Evolutionary conservation across 2,888 invertebrate genomes (phyloP), one percentile per base, ranked within the genome.

Genomic region (Mythimna vitellina): DNA sequence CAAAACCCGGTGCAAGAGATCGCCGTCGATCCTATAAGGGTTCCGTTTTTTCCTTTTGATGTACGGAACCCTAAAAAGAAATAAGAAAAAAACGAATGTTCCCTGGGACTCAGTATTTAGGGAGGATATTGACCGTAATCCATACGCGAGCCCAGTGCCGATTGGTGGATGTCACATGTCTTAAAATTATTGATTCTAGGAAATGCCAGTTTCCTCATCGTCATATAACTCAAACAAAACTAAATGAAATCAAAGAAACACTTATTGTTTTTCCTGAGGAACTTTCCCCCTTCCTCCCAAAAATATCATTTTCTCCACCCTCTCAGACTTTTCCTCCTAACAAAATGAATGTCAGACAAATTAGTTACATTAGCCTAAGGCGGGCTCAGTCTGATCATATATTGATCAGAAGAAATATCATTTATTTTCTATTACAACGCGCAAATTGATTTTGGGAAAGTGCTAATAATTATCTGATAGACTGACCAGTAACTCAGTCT

Each of bases 341-440:
- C 35, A 38, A 17, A 20, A 65, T 65, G 58, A 79, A 79, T 65
- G 38, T 9, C 49, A 25, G 57, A 78, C 35, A 78, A 75, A 75
- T 75, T 75, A 70, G 78, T 57, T 68, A 58, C 57, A 68, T 80
- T 74, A 79, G 49, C 56, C 61, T 29, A n/a, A 65, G 62, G 67
- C 61, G 61, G 17, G 35, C 32, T 54, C 49, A 5, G 4, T 64
- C 7, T 54, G 53, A 78, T 74, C 25, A 49, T 22, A 32, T 74
- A 80, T 64, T 62, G 57, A 68, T 65, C 62, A 80, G 20, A 65
- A 61, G 64, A 64, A 65, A 80, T 79, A 73, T 35, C 17, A 68
- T 68, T 64, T n/a, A 60, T 62, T 29, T 20, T 35, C 25, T n/a
- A 29, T 17, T 29, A 72, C 17, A 17, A 22, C 12, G 57, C 2